phyloP scores from a whole-genome alignment of 2,797 vertebrate genomes.

The Champsocephalus gunnari region DNA sequence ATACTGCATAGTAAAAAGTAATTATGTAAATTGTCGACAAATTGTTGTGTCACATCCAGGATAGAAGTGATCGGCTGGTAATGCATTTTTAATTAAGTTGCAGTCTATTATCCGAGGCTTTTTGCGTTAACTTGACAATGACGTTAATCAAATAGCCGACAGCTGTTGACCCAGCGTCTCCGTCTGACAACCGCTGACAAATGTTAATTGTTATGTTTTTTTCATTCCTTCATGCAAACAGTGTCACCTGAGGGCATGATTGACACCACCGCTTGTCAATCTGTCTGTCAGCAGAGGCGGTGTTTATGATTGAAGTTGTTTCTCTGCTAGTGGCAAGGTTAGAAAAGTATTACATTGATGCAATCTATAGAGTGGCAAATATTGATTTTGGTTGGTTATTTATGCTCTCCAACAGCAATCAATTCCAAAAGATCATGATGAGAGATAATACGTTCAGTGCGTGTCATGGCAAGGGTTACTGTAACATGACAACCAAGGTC shows the following conservation, averaged over 20 bases:
- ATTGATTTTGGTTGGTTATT: slow-evolving; percentile 34
- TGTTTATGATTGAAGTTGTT: slow-evolving; percentile 9
- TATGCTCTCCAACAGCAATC: slow-evolving; percentile 3
- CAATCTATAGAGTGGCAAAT: neutral
- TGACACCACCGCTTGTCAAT: slow-evolving; percentile 56
- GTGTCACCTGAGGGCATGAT: slow-evolving; percentile 65
- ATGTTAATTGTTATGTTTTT: slow-evolving; percentile 65
- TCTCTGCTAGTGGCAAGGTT: slow-evolving; percentile 1
- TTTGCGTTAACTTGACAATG: slow-evolving; percentile 58
- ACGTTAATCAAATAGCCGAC: slow-evolving; percentile 68
- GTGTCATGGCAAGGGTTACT: neutral
- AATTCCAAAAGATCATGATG: slow-evolving; percentile 5
- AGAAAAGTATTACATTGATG: neutral
- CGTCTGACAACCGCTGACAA: slow-evolving; percentile 71
- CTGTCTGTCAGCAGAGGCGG: slow-evolving; percentile 31
- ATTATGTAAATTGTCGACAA: slow-evolving; percentile 15
- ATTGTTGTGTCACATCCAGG: slow-evolving; percentile 43
- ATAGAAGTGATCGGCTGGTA: slow-evolving; percentile 44
- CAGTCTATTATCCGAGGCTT: slow-evolving; percentile 47
- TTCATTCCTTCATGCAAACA: slow-evolving; percentile 13
- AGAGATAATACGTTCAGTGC: neutral
- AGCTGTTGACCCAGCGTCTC: slow-evolving; percentile 70
- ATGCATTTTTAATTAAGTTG: slow-evolving; percentile 65
- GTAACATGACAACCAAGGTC: neutral
- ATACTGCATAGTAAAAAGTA: slow-evolving; percentile 27